phyloP scores from a whole-genome alignment of 2,888 invertebrate genomes.

The Andrena marginata region DNA sequence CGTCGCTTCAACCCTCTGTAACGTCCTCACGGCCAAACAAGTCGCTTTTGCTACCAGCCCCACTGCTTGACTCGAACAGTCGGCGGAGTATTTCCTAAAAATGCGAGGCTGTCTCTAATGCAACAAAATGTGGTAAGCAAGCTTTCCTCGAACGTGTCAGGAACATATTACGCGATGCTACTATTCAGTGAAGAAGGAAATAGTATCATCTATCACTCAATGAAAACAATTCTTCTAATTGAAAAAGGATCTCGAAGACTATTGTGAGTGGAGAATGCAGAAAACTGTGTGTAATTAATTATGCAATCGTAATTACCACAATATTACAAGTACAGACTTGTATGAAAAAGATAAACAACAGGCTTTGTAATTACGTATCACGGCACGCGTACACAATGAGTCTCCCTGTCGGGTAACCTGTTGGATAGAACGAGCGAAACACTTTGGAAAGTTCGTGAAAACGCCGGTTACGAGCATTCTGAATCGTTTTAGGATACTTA shows the following conservation, averaged over 20 bases:
- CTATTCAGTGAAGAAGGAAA: not conserved
- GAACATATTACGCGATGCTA: not conserved
- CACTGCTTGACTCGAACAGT: conserved; percentile 35
- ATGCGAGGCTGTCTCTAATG: not conserved
- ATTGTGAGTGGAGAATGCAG: not conserved
- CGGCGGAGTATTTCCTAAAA: conserved; percentile 64
- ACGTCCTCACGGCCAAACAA: conserved; percentile 70
- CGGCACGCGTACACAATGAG: conserved; percentile 26
- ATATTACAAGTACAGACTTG: not conserved
- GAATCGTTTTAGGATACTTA: conserved; percentile 60
- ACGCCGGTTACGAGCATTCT: conserved; percentile 62
- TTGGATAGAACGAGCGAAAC: conserved; percentile 64
- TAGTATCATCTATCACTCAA: not conserved
- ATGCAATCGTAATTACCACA: not conserved
- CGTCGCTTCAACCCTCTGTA: conserved; percentile 67
- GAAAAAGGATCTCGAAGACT: not conserved
- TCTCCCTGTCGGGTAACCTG: conserved; percentile 58
- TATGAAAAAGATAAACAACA: not conserved
- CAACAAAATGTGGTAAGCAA: not conserved
- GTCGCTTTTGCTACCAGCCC: conserved; percentile 69
- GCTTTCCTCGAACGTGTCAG: not conserved
- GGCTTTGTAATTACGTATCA: conserved; percentile 52
- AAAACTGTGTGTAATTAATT: not conserved
- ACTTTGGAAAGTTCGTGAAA: conserved; percentile 58
- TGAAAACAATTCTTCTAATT: no score